phyloP scores from a whole-genome alignment of 2,797 vertebrate genomes.

The Falco berigora region DNA sequence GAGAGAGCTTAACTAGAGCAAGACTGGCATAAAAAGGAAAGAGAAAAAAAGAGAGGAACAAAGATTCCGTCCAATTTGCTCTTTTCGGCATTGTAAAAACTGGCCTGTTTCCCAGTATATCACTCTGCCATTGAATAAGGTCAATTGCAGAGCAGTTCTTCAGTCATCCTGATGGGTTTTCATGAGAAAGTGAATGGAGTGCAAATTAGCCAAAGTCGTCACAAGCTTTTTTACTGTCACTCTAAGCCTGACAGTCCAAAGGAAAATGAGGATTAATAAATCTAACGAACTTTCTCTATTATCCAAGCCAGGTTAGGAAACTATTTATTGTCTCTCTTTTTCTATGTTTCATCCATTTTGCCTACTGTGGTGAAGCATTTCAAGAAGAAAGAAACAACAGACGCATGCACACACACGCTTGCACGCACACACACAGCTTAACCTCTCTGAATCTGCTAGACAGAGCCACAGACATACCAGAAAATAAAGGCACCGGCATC shows the following conservation, averaged over 20 bases:
- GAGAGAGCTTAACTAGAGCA: conserved; percentile 72
- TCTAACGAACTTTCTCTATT: conserved; percentile 67
- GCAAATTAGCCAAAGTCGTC: conserved; percentile 80
- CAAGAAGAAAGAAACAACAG: conserved; percentile 31
- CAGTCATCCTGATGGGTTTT: conserved; percentile 77
- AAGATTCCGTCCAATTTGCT: conserved; percentile 80
- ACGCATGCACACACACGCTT: conserved; percentile 15
- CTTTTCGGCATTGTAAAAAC: conserved; percentile 78
- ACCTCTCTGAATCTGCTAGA: not conserved
- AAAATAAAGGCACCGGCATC: not conserved
- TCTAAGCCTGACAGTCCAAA: conserved; percentile 73
- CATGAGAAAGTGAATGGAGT: conserved; percentile 77
- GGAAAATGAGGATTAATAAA: conserved; percentile 72
- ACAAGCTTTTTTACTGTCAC: conserved; percentile 77
- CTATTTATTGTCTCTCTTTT: conserved; percentile 67
- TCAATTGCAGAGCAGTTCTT: conserved; percentile 75
- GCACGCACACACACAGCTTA: conserved; percentile 7
- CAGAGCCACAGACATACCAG: not conserved
- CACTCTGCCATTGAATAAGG: conserved; percentile 77
- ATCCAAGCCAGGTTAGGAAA: conserved; percentile 69
- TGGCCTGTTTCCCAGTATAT: conserved; percentile 81
- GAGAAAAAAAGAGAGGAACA: conserved; percentile 69
- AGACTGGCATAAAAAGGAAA: conserved; percentile 69
- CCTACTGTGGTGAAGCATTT: conserved; percentile 49
- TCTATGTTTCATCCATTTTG: conserved; percentile 54